phyloP scores from a whole-genome alignment of 2,797 vertebrate species.

The Morelia viridis region DNA sequence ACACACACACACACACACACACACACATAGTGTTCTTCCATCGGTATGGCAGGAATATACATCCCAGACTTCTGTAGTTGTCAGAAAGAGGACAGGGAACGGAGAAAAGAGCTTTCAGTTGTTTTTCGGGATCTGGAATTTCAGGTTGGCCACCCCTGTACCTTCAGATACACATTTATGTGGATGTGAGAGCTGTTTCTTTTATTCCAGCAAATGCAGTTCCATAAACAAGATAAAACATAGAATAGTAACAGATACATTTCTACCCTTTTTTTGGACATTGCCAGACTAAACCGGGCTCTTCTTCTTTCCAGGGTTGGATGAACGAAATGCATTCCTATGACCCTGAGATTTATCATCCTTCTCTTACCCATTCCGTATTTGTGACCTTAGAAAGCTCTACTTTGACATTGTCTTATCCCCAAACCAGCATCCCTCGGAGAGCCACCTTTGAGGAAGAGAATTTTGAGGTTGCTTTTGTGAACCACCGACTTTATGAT shows the following conservation, averaged over 20 bases:
- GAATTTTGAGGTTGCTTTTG: conserved; percentile 70
- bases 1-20: neutral
- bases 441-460: conserved; percentile 80
- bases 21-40: neutral
- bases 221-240: neutral
- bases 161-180: neutral
- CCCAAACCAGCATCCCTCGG: conserved; percentile 79
- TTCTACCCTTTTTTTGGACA: neutral
- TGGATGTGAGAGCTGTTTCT: neutral
- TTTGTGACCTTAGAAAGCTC: conserved; percentile 81
- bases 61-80: neutral
- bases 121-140: neutral
- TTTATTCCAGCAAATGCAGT: neutral
- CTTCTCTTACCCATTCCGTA: conserved; percentile 82
- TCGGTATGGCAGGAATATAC: neutral
- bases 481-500: conserved; percentile 76
- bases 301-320: conserved; percentile 79
- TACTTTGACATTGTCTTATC: conserved; percentile 80
- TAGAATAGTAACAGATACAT: neutral
- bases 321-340: conserved; percentile 85
- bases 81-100: neutral
- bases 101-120: neutral
- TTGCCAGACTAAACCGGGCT: neutral
- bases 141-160: neutral
- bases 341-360: conserved; percentile 82